Evolutionary conservation across 1,140 invertebrate species (phyloP).

Genomic region (Drosophila gunungcola): DNA sequence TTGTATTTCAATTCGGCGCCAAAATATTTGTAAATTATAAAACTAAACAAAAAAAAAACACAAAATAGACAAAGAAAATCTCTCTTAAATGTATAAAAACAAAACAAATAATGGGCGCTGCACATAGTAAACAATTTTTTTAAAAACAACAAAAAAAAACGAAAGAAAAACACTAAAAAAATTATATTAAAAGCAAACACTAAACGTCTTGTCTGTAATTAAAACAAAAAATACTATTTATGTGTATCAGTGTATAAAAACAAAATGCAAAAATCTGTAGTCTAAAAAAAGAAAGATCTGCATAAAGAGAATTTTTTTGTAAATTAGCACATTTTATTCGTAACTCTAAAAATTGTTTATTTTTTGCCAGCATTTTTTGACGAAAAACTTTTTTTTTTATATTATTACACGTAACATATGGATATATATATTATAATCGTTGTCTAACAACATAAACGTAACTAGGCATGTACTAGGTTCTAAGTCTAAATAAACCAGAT

Average conservation of each 20-base stretch:
- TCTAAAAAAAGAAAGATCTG: constrained; percentile 35
- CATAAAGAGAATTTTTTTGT: constrained; percentile 58
- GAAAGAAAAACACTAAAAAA: constrained; percentile 34
- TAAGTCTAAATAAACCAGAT: constrained; percentile 60
- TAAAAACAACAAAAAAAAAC: constrained; percentile 33
- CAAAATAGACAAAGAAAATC: constrained; percentile 48
- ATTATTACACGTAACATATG: constrained; percentile 53
- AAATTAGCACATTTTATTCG: constrained; percentile 75
- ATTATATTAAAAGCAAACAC: constrained; percentile 52
- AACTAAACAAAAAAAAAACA: constrained; percentile 41
- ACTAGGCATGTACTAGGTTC: constrained; percentile 71
- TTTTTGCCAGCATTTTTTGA: constrained; percentile 54
- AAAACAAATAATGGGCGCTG: constrained; percentile 66
- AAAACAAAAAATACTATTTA: constrained; percentile 64
- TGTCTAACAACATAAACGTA: constrained; percentile 82
- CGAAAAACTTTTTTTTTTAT: constrained; percentile 47
- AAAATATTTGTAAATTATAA: constrained; percentile 80
- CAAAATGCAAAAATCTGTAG: constrained; percentile 60
- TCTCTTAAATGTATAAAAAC: constrained; percentile 67
- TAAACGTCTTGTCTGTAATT: constrained; percentile 77
- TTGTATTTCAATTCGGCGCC: constrained; percentile 65
- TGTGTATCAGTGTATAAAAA: constrained; percentile 68
- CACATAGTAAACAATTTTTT: constrained; percentile 72
- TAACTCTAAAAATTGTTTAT: constrained; percentile 46
- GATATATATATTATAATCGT: constrained; percentile 69